phyloP scores from a whole-genome alignment of 2,113 vertebrate species.

The Psilopogon haemacephalus region DNA sequence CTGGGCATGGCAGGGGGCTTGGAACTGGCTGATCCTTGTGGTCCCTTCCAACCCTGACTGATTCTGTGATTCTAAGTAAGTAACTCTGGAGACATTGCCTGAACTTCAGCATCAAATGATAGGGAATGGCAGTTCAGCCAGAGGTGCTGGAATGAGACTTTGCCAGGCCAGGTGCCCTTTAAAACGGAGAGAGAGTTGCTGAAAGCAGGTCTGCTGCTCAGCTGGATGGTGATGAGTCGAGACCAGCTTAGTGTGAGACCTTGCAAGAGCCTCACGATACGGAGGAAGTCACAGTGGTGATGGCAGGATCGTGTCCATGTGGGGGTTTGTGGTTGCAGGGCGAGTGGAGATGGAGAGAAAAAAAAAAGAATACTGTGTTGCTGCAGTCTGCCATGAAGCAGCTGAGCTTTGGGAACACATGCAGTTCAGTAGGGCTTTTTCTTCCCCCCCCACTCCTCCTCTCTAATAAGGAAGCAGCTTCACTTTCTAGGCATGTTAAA shows the following conservation, averaged over 20 bases:
- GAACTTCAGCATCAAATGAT: no score
- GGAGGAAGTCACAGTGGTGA: neutral
- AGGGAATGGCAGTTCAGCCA: neutral
- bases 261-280: accelerated
- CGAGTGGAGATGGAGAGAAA: neutral
- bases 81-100: no score
- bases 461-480: neutral
- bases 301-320: neutral
- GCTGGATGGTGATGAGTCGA: neutral
- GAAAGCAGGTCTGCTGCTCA: neutral
- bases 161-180: neutral
- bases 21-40: no score
- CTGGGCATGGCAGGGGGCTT: no score
- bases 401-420: neutral
- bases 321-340: neutral
- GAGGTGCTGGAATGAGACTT: neutral
- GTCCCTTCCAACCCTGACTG: no score
- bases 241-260: neutral
- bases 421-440: neutral
- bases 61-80: no score
- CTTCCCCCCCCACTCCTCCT: no score
- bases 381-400: neutral
- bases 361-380: neutral
- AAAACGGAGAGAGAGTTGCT: neutral
- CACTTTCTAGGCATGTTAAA: neutral